phyloP scores from a whole-genome alignment of 1,140 invertebrate species.

The Monochamus saltuarius region DNA sequence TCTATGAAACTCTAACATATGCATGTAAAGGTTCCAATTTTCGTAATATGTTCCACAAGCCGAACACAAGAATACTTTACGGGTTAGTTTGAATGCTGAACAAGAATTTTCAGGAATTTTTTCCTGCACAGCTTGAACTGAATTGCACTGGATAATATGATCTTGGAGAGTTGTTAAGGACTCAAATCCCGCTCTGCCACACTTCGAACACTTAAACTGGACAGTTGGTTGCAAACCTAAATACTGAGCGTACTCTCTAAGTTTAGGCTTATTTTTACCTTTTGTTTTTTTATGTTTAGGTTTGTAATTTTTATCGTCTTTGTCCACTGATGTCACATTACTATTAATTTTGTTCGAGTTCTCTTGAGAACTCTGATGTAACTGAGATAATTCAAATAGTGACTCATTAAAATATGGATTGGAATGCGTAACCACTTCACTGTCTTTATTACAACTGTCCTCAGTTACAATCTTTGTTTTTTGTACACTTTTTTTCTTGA shows the following conservation, averaged over 20 bases:
- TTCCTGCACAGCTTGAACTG: slow-evolving; percentile 48
- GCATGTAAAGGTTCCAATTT: slow-evolving; percentile 79
- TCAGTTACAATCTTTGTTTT: slow-evolving; percentile 20
- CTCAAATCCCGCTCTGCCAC: slow-evolving; percentile 61
- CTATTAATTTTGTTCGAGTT: background rate
- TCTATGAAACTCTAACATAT: slow-evolving; percentile 76
- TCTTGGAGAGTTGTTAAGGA: slow-evolving; percentile 61
- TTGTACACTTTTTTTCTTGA: slow-evolving; percentile 30
- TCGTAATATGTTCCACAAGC: slow-evolving; percentile 79
- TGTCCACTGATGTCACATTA: slow-evolving; percentile 10
- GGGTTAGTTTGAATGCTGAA: slow-evolving; percentile 61
- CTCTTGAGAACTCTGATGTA: slow-evolving; percentile 29
- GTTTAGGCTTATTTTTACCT: slow-evolving; percentile 48
- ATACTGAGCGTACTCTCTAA: slow-evolving; percentile 69
- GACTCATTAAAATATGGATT: slow-evolving; percentile 50
- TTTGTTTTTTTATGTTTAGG: slow-evolving; percentile 23
- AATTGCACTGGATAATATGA: slow-evolving; percentile 61
- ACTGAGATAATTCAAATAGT: slow-evolving; percentile 47
- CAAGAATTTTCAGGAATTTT: slow-evolving; percentile 46
- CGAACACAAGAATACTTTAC: slow-evolving; percentile 75
- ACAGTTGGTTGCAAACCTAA: slow-evolving; percentile 68
- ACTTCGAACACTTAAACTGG: slow-evolving; percentile 68
- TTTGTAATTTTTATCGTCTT: slow-evolving; percentile 9
- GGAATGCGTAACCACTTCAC: slow-evolving; percentile 35
- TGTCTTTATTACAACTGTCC: slow-evolving; percentile 6